phyloP scores from a whole-genome alignment of 2,888 invertebrate genomes.

The Hirtodrosophila alboralis region DNA sequence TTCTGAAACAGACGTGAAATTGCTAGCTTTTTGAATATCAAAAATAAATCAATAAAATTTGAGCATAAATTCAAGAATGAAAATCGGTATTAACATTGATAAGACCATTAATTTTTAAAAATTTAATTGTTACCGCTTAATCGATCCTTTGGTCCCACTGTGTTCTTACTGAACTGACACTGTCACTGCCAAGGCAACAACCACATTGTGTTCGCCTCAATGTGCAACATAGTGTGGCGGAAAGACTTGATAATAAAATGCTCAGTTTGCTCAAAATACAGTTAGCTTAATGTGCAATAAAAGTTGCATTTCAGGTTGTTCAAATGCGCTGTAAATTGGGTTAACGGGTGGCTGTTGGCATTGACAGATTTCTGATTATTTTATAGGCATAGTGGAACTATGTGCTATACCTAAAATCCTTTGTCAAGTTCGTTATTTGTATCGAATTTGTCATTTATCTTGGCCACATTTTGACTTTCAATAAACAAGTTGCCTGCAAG shows the following conservation, averaged over 20 bases:
- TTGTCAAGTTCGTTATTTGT: constrained; percentile 58
- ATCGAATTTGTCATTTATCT: constrained; percentile 30
- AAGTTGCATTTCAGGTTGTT: constrained; percentile 58
- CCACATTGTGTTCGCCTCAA: constrained; percentile 54
- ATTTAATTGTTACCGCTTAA: too few species aligned
- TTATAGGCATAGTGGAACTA: neutral
- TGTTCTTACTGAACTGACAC: constrained; percentile 3
- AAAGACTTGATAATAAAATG: constrained; percentile 39
- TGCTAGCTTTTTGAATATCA: too few species aligned
- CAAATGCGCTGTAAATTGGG: constrained; percentile 55
- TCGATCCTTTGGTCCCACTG: too few species aligned
- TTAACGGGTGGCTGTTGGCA: constrained; percentile 46
- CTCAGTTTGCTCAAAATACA: constrained; percentile 11
- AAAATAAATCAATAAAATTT: too few species aligned
- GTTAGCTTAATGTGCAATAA: constrained; percentile 41
- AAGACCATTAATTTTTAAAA: too few species aligned
- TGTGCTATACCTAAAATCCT: constrained; percentile 3
- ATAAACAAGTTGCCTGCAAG: constrained; percentile 30
- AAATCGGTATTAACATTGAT: too few species aligned
- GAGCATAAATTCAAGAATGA: too few species aligned
- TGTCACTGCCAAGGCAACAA: constrained; percentile 11
- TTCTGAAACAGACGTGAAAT: too few species aligned
- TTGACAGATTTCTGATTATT: constrained; percentile 10
- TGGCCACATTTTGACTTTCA: constrained; percentile 47
- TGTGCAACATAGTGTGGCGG: constrained; percentile 63